phyloP scores from a whole-genome alignment of 2,113 vertebrate genomes.

The Nothoprocta perdicaria region DNA sequence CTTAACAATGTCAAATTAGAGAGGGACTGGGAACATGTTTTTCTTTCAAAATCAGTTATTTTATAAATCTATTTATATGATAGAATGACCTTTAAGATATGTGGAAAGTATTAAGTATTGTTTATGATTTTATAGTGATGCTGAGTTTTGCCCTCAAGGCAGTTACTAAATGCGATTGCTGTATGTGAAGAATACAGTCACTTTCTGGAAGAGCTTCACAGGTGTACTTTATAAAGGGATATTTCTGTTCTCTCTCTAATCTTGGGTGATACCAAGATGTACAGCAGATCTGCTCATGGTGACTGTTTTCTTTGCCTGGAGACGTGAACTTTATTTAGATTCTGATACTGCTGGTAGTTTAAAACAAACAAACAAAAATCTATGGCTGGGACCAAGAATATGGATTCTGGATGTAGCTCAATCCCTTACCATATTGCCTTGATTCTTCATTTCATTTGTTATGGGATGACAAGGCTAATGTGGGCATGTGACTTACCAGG shows the following conservation, averaged over 20 bases:
- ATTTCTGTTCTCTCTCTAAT: not conserved
- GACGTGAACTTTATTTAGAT: not conserved
- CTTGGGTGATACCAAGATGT: not conserved
- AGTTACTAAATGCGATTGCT: not conserved
- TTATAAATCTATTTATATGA: not conserved
- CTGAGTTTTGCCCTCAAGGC: not conserved
- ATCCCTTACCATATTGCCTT: not conserved
- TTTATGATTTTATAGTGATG: not conserved
- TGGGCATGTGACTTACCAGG: not conserved
- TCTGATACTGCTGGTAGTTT: not conserved
- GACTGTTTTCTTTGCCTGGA: not conserved
- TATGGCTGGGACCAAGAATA: not conserved
- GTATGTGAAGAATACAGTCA: not conserved
- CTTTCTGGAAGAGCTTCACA: not conserved
- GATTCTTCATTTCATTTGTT: not conserved
- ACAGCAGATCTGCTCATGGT: not conserved
- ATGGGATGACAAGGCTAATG: not conserved
- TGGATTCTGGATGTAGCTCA: not conserved
- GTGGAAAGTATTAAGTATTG: not conserved
- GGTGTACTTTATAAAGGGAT: not conserved
- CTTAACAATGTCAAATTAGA: not conserved
- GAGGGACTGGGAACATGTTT: not conserved
- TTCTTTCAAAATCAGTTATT: not conserved
- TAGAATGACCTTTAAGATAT: not conserved
- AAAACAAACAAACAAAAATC: rapidly evolving